phyloP scores from a whole-genome alignment of 2,113 vertebrate species.

The Irena cyanogastra region DNA sequence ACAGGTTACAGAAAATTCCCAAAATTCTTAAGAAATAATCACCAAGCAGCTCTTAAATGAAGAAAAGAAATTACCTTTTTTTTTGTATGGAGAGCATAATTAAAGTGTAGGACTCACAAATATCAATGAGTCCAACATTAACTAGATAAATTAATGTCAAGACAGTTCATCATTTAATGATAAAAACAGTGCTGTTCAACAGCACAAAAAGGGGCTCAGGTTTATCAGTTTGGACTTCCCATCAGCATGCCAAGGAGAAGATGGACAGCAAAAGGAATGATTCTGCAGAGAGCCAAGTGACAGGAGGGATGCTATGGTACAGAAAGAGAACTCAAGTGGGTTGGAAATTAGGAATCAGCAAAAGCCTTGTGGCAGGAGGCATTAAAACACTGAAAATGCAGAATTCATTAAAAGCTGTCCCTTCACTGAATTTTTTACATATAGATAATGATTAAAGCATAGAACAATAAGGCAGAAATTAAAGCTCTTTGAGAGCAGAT shows the following conservation, averaged over 20 bases:
- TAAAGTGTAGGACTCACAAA: neutral
- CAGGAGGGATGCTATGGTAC: neutral
- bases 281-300: neutral
- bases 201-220: neutral
- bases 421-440: neutral
- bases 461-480: neutral
- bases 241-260: neutral
- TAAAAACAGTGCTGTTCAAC: neutral
- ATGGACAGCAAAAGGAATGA: neutral
- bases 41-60: neutral
- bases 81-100: accelerated
- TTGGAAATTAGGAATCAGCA: neutral
- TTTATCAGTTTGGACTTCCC: neutral
- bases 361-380: neutral
- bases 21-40: neutral
- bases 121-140: neutral
- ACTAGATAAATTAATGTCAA: neutral
- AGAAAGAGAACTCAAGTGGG: neutral
- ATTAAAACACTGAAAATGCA: neutral
- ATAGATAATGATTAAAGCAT: neutral
- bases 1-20: neutral
- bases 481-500: neutral
- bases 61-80: neutral
- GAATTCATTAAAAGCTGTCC: neutral
- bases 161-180: neutral